Evolutionary conservation across 1,140 invertebrate genomes (phyloP).

Genomic region (Pogonomyrmex californicus): DNA sequence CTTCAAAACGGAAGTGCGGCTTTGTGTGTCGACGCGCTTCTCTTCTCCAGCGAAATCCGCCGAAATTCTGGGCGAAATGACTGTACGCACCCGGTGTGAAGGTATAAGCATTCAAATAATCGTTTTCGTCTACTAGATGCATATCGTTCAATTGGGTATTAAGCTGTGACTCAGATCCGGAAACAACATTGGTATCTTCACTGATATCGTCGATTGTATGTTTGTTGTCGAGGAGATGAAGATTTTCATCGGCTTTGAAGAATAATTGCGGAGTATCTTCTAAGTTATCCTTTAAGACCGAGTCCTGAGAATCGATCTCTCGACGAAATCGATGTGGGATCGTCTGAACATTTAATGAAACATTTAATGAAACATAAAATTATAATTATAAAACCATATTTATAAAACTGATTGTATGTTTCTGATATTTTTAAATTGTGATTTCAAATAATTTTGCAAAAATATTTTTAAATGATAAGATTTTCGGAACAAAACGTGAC

Average conservation of each 20-base stretch:
- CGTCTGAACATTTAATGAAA: constrained; percentile 7
- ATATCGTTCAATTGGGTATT: not conserved
- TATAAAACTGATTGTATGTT: not conserved
- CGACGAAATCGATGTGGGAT: not conserved
- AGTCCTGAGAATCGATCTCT: not conserved
- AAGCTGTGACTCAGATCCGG: not conserved
- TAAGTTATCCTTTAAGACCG: not conserved
- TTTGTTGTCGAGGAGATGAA: not conserved
- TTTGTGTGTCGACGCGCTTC: not conserved
- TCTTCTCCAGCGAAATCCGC: not conserved
- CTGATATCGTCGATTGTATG: not conserved
- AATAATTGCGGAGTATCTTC: not conserved
- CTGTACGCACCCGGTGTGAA: not conserved
- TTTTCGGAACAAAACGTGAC: not conserved
- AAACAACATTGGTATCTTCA: not conserved
- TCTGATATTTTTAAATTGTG: not conserved
- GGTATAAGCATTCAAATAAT: not conserved
- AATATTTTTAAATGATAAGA: too few species aligned
- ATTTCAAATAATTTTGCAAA: not conserved
- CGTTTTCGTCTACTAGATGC: not conserved
- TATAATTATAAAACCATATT: not conserved
- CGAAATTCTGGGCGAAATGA: not conserved
- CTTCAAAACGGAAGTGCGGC: not conserved
- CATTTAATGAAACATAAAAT: not conserved
- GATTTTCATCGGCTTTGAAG: not conserved